Percentiles rank a stretch among this genome's conserved stretches.
Evolutionary conservation across 2,797 vertebrate genomes (phyloP).

Genomic region (Scolopax rusticola): DNA sequence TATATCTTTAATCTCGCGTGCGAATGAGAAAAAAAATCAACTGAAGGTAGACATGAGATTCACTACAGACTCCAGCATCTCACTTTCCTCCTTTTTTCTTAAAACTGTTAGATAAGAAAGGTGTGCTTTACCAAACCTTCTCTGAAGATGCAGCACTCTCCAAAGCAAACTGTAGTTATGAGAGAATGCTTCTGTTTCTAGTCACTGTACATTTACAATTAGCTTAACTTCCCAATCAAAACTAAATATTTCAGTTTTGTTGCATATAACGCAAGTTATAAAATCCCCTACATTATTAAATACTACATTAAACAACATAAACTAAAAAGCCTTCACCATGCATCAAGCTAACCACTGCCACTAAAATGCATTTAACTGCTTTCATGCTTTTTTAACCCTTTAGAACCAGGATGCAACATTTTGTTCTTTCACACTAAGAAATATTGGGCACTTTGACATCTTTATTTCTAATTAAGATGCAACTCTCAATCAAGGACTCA

Average conservation of each 20-base stretch:
- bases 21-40: background rate
- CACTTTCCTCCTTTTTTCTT: background rate
- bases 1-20: background rate
- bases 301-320: slow-evolving; percentile 72
- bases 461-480: background rate
- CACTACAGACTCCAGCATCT: background rate
- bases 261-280: slow-evolving; percentile 17
- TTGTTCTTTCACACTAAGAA: slow-evolving; percentile 27
- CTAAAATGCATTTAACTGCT: slow-evolving; percentile 80
- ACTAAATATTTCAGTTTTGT: background rate
- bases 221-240: slow-evolving; percentile 8
- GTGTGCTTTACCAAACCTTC: background rate
- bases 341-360: slow-evolving; percentile 81
- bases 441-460: slow-evolving; percentile 4
- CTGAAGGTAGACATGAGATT: background rate
- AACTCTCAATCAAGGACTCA: slow-evolving; percentile 15
- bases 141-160: slow-evolving; percentile 1
- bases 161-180: background rate
- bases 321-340: slow-evolving; percentile 82
- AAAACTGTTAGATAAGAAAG: background rate
- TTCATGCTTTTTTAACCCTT: slow-evolving; percentile 87
- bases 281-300: slow-evolving; percentile 52
- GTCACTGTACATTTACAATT: background rate
- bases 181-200: slow-evolving; percentile 46
- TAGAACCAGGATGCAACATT: slow-evolving; percentile 75